phyloP scores from a whole-genome alignment of 2,888 invertebrate species.

The Netelia inedita region DNA sequence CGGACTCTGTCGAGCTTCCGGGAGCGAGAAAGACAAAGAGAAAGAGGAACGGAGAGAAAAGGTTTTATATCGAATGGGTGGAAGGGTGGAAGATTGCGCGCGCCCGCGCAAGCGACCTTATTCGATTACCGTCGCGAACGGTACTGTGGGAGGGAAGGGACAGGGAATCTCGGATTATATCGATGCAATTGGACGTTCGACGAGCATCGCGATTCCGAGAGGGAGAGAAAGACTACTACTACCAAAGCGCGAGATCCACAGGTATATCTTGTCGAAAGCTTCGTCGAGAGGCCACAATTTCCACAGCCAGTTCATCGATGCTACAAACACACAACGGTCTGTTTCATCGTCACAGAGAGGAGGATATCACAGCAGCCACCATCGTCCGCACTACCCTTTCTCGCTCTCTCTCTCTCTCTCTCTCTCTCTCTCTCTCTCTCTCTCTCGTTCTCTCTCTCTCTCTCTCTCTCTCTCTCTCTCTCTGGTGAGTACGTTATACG shows the following conservation, averaged over 20 bases:
- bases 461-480: neutral
- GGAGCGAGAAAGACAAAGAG: constrained; percentile 41
- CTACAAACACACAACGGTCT: neutral
- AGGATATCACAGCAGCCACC: constrained; percentile 8
- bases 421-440: neutral
- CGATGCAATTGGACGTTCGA: constrained; percentile 65
- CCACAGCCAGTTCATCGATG: constrained; percentile 4
- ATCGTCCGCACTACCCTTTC: neutral
- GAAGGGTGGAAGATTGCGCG: constrained; percentile 21
- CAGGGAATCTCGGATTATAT: constrained; percentile 60
- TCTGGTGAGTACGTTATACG: too few relatives aligned
- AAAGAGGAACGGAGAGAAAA: neutral
- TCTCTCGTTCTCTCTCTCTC: constrained; percentile 14
- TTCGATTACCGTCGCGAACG: constrained; percentile 64
- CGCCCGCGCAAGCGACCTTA: constrained; percentile 44
- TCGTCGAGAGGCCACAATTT: constrained; percentile 1
- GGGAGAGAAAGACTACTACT: neutral
- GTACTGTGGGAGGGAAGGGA: neutral
- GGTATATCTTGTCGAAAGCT: constrained; percentile 24
- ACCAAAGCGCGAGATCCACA: neutral
- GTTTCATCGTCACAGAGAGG: constrained; percentile 8
- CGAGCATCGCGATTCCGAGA: constrained; percentile 52
- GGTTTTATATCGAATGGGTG: neutral
- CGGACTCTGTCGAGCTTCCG: constrained; percentile 34
- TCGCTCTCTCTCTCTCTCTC: neutral